Evolutionary conservation across 1,140 invertebrate species (phyloP), one percentile per base, ranked within the genome.

Genomic region (Ips typographus): DNA sequence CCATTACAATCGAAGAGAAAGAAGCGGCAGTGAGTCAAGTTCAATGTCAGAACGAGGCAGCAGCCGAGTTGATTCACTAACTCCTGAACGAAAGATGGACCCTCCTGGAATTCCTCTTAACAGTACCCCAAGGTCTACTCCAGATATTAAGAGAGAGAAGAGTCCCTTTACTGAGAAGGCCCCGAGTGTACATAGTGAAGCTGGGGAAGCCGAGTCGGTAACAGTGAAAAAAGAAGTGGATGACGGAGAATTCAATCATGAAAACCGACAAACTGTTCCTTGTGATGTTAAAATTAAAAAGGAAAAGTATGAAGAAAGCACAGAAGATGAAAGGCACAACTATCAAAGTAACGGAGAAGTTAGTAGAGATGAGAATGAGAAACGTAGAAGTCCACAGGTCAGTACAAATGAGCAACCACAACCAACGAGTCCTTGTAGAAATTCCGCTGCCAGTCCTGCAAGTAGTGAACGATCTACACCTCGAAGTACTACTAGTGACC

Each of bases 1-100:
- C 41, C 82, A 75, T 74, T 89, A 83, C 55, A 85, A 85, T 6
- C 86, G 90, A 41, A 82, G 91, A 7, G 91, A 94, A 75, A 84
- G 92, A 70, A 93, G 91, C 77, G 91, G 91, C 6, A 93, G 92
- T 74, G 92, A 94, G 75, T 93, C 91, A 1, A 94, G 91, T 79
- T 93, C 92, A 4, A 88, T 93, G 80, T 93, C 91, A 1, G 91
- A 93, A 75, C 82, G 89, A 56, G 89, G 89, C 4, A 88, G 89
- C 61, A 90, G 89, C 72, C 83, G 91, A 65, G 86, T 90, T 3
- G 90, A 92, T 65, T 86, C 90, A 5, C 84, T 91, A 68, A 92
- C 91, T 6, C 91, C 91, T 0, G 90, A 92, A 80, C 85, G 86
- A 74, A 91, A 90, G 74, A 82, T 87, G 76, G 89, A 91, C 60